These are phyloP conservation scores for Sitodiplosis mosellana DNA, from an alignment of 1,140 invertebrate genomes.

Conservation along the genomic window DNA sequence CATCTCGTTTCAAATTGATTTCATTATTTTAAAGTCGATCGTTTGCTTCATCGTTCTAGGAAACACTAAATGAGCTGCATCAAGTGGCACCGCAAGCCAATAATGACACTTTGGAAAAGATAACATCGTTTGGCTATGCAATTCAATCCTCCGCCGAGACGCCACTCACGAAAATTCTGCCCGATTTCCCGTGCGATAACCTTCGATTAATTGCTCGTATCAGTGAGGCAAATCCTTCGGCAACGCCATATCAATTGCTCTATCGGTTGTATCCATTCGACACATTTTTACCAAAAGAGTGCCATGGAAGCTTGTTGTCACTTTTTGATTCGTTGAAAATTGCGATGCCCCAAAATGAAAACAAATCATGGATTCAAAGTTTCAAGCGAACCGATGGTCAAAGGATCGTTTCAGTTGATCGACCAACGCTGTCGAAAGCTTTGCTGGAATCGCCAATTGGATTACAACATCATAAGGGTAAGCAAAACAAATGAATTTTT, in stretches of 20 bases:
- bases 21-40: too few species aligned
- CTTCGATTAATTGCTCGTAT: conserved; percentile 45
- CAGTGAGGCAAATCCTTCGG: conserved; percentile 49
- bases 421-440: too few species aligned
- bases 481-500: too few species aligned
- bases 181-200: conserved; percentile 84
- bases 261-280: conserved; percentile 69
- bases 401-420: too few species aligned
- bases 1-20: background rate
- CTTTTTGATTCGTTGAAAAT: conserved; percentile 44
- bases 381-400: too few species aligned
- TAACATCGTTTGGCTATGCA: conserved; percentile 58
- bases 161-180: conserved; percentile 29
- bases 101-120: conserved; percentile 36
- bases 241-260: conserved; percentile 45
- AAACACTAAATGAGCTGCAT: conserved; percentile 34
- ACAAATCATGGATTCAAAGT: too few species aligned
- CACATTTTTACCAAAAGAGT: conserved; percentile 53
- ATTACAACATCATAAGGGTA: too few species aligned
- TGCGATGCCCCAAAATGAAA: conserved; percentile 9
- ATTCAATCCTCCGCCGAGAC: conserved; percentile 48
- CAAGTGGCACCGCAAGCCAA: conserved; percentile 34
- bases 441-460: too few species aligned
- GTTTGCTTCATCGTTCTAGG: too few species aligned
- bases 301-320: conserved; percentile 43